Base-by-base conservation (phyloP, 1,140 invertebrate species). In the Drosophila gunungcola region DNA sequence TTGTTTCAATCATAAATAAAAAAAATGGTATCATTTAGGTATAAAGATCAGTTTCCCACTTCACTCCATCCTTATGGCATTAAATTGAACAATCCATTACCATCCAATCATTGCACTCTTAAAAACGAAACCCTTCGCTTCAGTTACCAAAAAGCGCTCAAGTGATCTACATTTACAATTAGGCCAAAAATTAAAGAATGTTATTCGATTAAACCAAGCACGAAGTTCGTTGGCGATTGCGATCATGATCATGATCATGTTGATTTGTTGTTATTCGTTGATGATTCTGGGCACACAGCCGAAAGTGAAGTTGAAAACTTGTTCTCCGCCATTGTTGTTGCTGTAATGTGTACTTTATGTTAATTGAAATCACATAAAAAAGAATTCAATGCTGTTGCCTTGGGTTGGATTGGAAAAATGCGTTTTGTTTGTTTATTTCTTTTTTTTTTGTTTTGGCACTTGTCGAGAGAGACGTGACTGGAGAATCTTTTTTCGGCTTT, bases 371-470 rank as follows among this genome's bases (percentile, higher is more conserved):
- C 69, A 13, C 52, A 72, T 29, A 46, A 49, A 62, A 42, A 63
- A 67, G 49, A 70, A 70, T 48, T 70, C 67, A 70, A 72, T 72
- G 65, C 16, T 70, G 13, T 70, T 57, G 65, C 68, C 68, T 72
- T 72, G 67, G 42, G 42, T 43, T 42, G 65, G 63, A 56, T 48
- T 70, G n/a, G 39, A 68, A 69, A 69, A 52, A 68, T 69, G 67
- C 49, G 58, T 61, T 52, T 52, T 42, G 36, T 61, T 57, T 53
- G 51, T 53, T 39, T 53, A 11, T 34, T 39, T 32, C 4, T 53
- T 38, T 53, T 12, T 27, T 12, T 29, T n/a, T 55, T 55, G 42
- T 11, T 36, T 55, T 49, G 49, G 27, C 41, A 43, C 25, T 64
- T 27, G 13, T 21, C 29, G 41, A 48, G 46, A 13, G 12, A 48